These are phyloP conservation scores for Diglossa brunneiventris DNA, from an alignment of 2,113 vertebrate genomes.

Conservation along the genomic window DNA sequence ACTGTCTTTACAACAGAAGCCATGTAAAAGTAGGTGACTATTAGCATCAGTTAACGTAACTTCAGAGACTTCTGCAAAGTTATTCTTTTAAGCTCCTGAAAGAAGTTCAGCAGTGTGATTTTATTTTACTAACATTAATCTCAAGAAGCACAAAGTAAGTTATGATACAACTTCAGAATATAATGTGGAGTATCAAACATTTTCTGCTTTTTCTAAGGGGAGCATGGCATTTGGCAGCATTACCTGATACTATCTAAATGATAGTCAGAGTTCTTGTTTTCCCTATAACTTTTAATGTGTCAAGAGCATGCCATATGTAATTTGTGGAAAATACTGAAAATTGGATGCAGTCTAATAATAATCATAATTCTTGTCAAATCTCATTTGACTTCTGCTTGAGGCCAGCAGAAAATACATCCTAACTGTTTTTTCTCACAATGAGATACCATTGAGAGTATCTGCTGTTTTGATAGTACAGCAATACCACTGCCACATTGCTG, in stretches of 20 bases:
- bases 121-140: neutral
- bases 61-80: neutral
- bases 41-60: neutral
- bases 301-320: neutral
- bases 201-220: neutral
- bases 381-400: neutral
- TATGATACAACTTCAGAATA: neutral
- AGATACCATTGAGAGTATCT: neutral
- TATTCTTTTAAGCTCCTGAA: neutral
- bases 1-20: neutral
- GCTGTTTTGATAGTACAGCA: neutral
- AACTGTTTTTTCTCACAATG: neutral
- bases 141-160: neutral
- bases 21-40: neutral
- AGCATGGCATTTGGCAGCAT: neutral
- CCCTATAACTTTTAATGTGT: neutral
- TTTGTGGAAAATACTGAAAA: conserved; percentile 1
- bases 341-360: neutral
- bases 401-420: neutral
- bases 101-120: neutral
- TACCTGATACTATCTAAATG: neutral
- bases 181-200: neutral
- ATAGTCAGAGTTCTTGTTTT: neutral
- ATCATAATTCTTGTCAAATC: neutral
- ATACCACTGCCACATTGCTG: neutral